Conservation (phyloP, 2,888 invertebrate genomes). For the Pherbina coryleti region DNA sequence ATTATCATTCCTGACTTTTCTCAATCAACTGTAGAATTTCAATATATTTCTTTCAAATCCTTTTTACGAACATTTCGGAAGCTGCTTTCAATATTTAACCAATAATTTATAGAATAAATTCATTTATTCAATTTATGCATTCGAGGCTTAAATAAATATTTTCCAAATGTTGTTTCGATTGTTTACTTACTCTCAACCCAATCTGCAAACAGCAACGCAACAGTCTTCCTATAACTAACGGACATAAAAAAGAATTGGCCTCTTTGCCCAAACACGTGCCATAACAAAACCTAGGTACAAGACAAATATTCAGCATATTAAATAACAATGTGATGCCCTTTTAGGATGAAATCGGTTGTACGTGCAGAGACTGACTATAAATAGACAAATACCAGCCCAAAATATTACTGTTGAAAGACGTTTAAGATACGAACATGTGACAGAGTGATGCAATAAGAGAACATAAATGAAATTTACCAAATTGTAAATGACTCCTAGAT, state of each 20-base stretch:
- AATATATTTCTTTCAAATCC: too few species aligned
- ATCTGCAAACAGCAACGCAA: not conserved
- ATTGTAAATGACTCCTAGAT: not conserved
- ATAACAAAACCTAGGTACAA: not conserved
- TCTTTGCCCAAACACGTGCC: not conserved
- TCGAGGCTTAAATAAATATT: not conserved
- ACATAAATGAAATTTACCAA: not conserved
- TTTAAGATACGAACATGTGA: too few species aligned
- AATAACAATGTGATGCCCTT: not conserved
- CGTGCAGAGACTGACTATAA: not conserved
- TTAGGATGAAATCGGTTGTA: not conserved
- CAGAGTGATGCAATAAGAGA: not conserved
- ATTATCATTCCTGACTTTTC: too few species aligned
- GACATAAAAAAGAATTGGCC: not conserved
- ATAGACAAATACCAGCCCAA: not conserved
- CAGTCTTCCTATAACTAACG: not conserved
- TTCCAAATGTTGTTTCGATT: not conserved
- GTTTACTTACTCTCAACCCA: not conserved
- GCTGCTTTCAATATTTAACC: too few species aligned
- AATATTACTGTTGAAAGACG: too few species aligned
- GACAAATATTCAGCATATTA: slow-evolving; percentile 9
- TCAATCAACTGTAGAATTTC: too few species aligned
- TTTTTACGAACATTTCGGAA: too few species aligned
- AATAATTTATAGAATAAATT: too few species aligned
- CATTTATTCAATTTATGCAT: too few species aligned